Base-by-base conservation (phyloP, 2,113 vertebrate genomes). In the Toxotes chatareus region DNA sequence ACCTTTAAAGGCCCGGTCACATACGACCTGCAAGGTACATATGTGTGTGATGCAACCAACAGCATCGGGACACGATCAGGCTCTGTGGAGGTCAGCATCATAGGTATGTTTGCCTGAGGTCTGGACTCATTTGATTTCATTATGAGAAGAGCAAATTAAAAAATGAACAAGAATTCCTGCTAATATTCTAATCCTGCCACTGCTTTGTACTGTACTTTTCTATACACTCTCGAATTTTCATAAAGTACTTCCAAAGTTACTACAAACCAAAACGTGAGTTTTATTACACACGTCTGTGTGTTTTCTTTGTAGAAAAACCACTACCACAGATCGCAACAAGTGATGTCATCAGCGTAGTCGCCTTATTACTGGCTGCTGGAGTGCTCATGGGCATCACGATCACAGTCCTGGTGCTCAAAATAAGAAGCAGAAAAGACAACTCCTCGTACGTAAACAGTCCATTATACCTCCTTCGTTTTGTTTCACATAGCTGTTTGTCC, bases 41-140 rank as follows among this genome's bases (percentile, higher is more conserved):
- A 99, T 1, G 79, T 97, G 88, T 99, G 98, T 19, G 96, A 99
- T 46, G 98, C 98, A 57, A 97, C 96, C 76, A 99, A 99, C 56
- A 94, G 96, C 88, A 97, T 99, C 0, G 98, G 98, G 13, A 99
- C 97, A 0, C 94, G 96, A 17, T 97, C 97, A 0, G 97, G 94
- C 79, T 94, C 96, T 69, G 96, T 98, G 90, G 98, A 98, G 44
- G 95, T 99, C 93, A 97, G 97, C 88, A 92, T 99, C 73, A 97
- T 97, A 95, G 98, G 98, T 99, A 96, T 1, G 92, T 94, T 71
- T 34, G 42, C 61, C 56, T 53, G 4, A 36, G 21, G 57, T 83
- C 12, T 23, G 23, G 7, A 12, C 21, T 66, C 31, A 64, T 36
- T 40, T 64, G 40, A 23, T 46, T 46, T 34, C 8, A 27, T 27